phyloP scores from a whole-genome alignment of 37 sponge, comb jelly and placozoan species.

The Chondrilla cf. caribensis region DNA sequence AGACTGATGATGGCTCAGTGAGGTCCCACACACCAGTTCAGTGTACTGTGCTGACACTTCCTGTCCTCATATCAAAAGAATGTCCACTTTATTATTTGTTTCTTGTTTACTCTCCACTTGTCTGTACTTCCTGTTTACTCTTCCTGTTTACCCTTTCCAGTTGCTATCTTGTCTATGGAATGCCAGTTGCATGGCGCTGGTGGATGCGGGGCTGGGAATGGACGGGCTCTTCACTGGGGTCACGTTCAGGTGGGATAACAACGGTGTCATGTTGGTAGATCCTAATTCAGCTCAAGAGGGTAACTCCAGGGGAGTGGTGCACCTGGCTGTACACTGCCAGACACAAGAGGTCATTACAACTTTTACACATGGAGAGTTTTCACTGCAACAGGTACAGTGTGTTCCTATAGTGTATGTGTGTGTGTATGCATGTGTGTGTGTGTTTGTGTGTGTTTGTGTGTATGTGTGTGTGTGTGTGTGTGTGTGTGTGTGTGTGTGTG shows the following conservation, averaged over 20 bases:
- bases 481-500: too few relatives aligned
- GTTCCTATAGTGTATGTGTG: too few relatives aligned
- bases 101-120: too few relatives aligned
- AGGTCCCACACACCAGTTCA: too few relatives aligned
- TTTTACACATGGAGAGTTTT: slow-evolving; percentile 41
- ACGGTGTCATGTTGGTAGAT: slow-evolving; percentile 51
- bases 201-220: slow-evolving; percentile 79
- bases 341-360: slow-evolving; percentile 30
- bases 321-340: slow-evolving; percentile 2
- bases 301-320: slow-evolving; percentile 2
- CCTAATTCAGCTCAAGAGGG: slow-evolving; percentile 50
- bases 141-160: slow-evolving; percentile 9
- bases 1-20: slow-evolving; percentile 65
- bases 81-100: too few relatives aligned
- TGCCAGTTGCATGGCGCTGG: slow-evolving; percentile 71
- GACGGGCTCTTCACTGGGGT: slow-evolving; percentile 61
- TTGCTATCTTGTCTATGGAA: slow-evolving; percentile 55
- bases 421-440: neutral
- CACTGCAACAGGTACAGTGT: slow-evolving; percentile 46
- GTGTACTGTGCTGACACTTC: too few relatives aligned
- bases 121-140: neutral
- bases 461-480: too few relatives aligned
- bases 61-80: too few relatives aligned
- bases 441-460: too few relatives aligned
- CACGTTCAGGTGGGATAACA: slow-evolving; percentile 36